Evolutionary conservation across 2,888 invertebrate genomes (phyloP).

Genomic region (Isotomurus palustris): DNA sequence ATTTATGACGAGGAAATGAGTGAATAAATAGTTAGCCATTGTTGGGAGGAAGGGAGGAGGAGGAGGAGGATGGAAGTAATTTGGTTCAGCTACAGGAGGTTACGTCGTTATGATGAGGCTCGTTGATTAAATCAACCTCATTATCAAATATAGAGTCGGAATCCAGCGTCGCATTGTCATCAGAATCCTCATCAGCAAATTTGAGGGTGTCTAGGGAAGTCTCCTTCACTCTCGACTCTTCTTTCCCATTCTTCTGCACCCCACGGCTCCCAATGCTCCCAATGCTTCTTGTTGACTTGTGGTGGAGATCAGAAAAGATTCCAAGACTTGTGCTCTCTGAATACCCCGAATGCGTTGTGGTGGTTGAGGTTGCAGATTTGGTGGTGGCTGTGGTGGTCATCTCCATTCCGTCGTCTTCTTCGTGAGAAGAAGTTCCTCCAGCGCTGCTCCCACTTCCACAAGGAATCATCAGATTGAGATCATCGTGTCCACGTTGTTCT

Average conservation of each 20-base stretch:
- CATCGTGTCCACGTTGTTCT: constrained; percentile 3
- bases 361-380: no score
- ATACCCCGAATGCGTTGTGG: not conserved
- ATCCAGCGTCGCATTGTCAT: constrained; percentile 19
- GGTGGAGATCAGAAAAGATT: constrained; percentile 8
- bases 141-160: constrained; percentile 22
- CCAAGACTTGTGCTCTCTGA: constrained; percentile 8
- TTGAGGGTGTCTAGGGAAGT: constrained; percentile 42
- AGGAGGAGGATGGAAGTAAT: not conserved
- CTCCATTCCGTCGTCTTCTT: constrained; percentile 11
- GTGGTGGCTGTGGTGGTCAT: constrained; percentile 7
- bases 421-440: not conserved
- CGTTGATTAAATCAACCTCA: constrained; percentile 12
- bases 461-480: constrained; percentile 8
- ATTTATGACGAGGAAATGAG: no score
- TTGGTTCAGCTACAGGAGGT: constrained; percentile 2
- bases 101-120: not conserved
- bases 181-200: constrained; percentile 42
- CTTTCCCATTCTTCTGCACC: not conserved
- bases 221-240: constrained; percentile 23
- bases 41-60: not conserved
- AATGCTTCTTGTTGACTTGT: constrained; percentile 24
- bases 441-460: not conserved
- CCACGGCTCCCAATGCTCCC: constrained; percentile 12
- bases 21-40: no score